Percentiles rank a stretch among this genome's conserved stretches.
phyloP scores from a whole-genome alignment of 2,113 vertebrate species.

The Motacilla alba region DNA sequence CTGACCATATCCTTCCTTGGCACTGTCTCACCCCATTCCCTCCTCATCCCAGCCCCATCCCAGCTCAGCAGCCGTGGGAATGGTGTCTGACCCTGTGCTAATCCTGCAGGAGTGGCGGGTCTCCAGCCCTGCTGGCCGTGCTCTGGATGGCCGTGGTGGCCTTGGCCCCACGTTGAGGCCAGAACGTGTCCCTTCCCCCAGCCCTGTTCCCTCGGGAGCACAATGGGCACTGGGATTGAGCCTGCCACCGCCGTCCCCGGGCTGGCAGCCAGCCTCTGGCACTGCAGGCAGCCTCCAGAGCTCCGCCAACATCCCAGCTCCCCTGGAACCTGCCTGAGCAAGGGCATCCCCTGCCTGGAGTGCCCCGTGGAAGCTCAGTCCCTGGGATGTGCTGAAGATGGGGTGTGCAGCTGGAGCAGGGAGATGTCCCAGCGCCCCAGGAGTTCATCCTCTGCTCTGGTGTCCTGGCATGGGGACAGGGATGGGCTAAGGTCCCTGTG shows the following conservation, averaged over 20 bases:
- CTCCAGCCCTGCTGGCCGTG: background rate
- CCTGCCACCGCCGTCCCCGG: background rate
- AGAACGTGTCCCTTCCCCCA: background rate
- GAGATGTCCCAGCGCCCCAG: fast-evolving
- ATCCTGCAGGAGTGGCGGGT: background rate
- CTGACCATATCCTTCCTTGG: no score
- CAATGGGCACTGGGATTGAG: background rate
- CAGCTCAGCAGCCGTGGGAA: background rate
- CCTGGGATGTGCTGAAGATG: background rate
- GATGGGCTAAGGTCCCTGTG: background rate
- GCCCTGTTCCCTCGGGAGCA: background rate
- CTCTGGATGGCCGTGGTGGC: background rate
- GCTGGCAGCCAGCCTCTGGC: background rate
- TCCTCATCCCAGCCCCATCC: background rate
- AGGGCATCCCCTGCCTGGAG: background rate
- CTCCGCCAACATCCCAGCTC: background rate
- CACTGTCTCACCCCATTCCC: fast-evolving
- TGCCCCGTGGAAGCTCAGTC: fast-evolving
- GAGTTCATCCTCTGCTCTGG: background rate
- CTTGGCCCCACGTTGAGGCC: background rate
- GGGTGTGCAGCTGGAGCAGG: background rate
- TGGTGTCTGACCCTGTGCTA: background rate
- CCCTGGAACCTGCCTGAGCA: fast-evolving
- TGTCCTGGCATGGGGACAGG: background rate
- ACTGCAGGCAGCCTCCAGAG: background rate